These are phyloP conservation scores for Sebastes steindachneri DNA, from an alignment of 2,797 vertebrate species.

Conservation along the genomic window DNA sequence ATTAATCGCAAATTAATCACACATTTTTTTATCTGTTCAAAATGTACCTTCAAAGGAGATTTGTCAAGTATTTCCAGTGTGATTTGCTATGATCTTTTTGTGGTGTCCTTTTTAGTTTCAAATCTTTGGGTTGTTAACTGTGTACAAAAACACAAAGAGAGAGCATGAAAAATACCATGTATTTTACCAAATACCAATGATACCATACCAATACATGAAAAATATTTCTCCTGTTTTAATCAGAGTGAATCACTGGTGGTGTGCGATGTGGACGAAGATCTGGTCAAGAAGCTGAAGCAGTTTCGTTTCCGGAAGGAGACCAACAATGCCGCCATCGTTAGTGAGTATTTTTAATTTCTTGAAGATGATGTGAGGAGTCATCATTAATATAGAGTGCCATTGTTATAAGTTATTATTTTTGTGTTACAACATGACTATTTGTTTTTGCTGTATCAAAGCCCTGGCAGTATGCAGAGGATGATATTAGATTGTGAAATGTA, in stretches of 20 bases:
- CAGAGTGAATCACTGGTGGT: conserved; percentile 86
- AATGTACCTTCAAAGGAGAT: too few species aligned
- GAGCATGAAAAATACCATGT: too few species aligned
- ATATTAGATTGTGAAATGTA: neutral
- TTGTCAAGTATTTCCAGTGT: too few species aligned
- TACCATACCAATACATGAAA: too few species aligned
- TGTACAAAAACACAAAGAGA: neutral
- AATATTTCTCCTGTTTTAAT: neutral
- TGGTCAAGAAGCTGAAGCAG: conserved; percentile 80
- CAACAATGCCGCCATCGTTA: conserved; percentile 86
- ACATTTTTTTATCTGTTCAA: too few species aligned
- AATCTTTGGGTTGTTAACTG: neutral
- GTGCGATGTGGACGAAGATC: conserved; percentile 83
- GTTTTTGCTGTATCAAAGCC: neutral
- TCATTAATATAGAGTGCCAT: accelerated
- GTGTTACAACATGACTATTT: neutral
- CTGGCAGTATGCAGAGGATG: neutral
- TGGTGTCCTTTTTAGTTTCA: too few species aligned
- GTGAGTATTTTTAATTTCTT: conserved; percentile 69
- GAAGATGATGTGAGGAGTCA: neutral
- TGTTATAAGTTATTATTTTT: neutral
- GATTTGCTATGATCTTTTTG: too few species aligned
- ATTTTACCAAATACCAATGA: too few species aligned
- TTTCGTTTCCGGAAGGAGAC: conserved; percentile 87
- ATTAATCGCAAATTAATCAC: neutral